phyloP scores from a whole-genome alignment of 2,113 vertebrate species.

The Rhinogobius similis region DNA sequence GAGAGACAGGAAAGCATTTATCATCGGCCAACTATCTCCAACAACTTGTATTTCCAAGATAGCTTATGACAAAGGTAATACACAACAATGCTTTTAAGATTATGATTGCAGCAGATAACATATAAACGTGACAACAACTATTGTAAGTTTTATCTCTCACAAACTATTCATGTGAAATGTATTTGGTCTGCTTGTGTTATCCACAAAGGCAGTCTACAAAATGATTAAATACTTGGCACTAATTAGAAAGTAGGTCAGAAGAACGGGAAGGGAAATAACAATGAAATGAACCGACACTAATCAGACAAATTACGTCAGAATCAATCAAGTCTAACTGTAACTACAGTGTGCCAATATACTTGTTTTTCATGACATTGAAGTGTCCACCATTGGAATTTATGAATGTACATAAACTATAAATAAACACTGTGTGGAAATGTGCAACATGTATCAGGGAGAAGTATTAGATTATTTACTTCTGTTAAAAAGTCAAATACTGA shows the following conservation, averaged over 20 bases:
- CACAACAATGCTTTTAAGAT: constrained; percentile 50
- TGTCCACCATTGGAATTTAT: background rate
- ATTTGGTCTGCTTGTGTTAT: background rate
- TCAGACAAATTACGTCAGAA: constrained; percentile 20
- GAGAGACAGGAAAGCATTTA: constrained; percentile 69
- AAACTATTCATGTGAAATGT: constrained; percentile 24
- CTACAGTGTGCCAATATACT: constrained; percentile 21
- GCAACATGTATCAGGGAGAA: no score
- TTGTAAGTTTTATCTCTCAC: background rate
- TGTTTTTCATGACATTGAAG: constrained; percentile 1
- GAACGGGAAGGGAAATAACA: constrained; percentile 14
- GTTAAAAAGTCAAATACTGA: no score
- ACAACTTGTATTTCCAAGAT: constrained; percentile 45
- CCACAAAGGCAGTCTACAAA: background rate
- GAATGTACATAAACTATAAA: background rate
- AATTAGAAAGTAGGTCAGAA: constrained; percentile 15
- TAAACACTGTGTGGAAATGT: no score
- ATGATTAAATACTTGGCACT: background rate
- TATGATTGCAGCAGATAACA: constrained; percentile 34
- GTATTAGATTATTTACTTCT: no score
- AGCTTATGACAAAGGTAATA: constrained; percentile 38
- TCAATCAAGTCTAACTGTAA: background rate
- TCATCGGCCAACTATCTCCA: constrained; percentile 52
- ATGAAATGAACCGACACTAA: constrained; percentile 7
- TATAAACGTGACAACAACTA: constrained; percentile 20